Conservation (phyloP, 2,113 vertebrate genomes). For the Hymenochirus boettgeri region DNA sequence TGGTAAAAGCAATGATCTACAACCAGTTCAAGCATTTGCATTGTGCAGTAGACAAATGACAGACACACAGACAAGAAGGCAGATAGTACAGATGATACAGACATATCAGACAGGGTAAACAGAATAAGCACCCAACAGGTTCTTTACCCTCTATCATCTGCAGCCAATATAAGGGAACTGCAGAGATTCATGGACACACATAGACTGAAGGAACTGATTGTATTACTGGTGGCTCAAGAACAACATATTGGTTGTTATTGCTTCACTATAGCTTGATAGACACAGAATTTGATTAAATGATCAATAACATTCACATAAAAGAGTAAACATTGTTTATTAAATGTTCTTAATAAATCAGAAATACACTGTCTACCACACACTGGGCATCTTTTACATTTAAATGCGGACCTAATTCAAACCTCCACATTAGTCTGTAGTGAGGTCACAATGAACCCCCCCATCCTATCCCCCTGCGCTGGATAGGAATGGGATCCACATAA, state of each 20-base stretch:
- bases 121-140: background rate
- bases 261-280: too few relatives aligned
- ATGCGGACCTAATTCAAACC: background rate
- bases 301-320: too few relatives aligned
- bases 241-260: too few relatives aligned
- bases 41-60: background rate
- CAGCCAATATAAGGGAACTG: too few relatives aligned
- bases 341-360: too few relatives aligned
- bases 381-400: too few relatives aligned
- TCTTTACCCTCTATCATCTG: background rate
- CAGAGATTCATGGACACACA: too few relatives aligned
- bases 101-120: background rate
- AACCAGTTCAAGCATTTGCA: conserved; percentile 3
- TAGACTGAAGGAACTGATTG: too few relatives aligned
- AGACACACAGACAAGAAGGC: background rate
- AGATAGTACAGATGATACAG: background rate
- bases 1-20: background rate
- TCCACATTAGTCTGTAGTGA: background rate
- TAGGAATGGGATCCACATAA: background rate
- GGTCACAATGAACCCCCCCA: background rate
- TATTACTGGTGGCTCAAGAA: too few relatives aligned
- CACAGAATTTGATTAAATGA: too few relatives aligned
- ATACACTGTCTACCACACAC: too few relatives aligned
- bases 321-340: too few relatives aligned
- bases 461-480: background rate